Base-by-base conservation (phyloP, 2,113 vertebrate species). In the Pachycephala philippinensis region DNA sequence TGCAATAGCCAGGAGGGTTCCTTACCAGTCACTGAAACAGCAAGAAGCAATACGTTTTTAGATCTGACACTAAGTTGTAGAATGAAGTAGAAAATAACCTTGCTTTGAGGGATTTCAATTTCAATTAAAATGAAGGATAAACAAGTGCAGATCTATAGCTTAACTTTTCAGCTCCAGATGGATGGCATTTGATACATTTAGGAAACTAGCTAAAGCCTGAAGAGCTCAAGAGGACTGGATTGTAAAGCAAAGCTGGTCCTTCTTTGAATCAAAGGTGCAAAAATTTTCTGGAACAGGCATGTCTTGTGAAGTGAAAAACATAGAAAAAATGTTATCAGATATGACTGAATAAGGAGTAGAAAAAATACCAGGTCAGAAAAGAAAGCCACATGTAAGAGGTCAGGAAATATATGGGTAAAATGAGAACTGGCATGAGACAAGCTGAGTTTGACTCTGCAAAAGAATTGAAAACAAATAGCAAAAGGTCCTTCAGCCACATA, bases 51-150 rank as follows among this genome's bases (percentile, higher is more conserved):
- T 68, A 39, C 40, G 17, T 31, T 28, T 93, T 91, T 87, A 87
- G 65, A 82, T 87, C 40, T 75, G 31, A 82, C 12, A 13, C 35
- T 60, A 68, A 71, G 39, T 57, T 64, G 20, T 56, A 89, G 28
- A 84, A 90, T 15, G 17, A 90, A 91, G 65, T 20, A 84, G 60
- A 89, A 95, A 94, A 91, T 71, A 75, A 49, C 23, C 24, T 82
- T 68, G 54, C 17, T 68, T 89, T 87, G 69, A 91, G 49, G 37
- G 53, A 91, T 82, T 95, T 93, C 20, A 21, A 5, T 84, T 96
- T 94, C 68, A 84, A 60, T 94, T 87, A 89, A 95, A 92, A 68
- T 49, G 49, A 72, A 91, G 22, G 47, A 52, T 91, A 75, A 74
- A 54, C 7, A 90, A 93, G 23, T 31, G 5, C 52, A 78, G 72